These are phyloP conservation scores for Gymnodraco acuticeps DNA, from an alignment of 2,797 vertebrate genomes.

Conservation along the genomic window DNA sequence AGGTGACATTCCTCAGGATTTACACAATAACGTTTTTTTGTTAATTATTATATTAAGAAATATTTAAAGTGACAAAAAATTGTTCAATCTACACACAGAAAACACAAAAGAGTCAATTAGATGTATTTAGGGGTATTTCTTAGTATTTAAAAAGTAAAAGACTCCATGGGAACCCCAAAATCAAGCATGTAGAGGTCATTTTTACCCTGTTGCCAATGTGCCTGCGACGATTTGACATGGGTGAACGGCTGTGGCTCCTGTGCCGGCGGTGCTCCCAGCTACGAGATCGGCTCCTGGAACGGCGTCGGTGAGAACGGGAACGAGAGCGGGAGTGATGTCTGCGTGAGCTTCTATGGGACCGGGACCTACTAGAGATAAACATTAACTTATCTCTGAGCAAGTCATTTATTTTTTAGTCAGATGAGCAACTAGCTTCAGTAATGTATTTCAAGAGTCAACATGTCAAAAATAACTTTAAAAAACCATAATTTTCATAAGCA, in stretches of 20 bases:
- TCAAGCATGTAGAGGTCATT: neutral
- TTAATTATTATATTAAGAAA: neutral
- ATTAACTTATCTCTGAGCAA: neutral
- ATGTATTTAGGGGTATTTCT: neutral
- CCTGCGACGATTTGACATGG: constrained; percentile 96
- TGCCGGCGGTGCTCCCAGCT: constrained; percentile 92
- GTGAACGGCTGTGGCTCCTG: constrained; percentile 94
- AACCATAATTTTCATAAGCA: neutral
- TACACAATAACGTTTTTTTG: neutral
- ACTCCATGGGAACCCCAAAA: neutral
- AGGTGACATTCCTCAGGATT: neutral
- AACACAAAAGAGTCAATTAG: neutral
- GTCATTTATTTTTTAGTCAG: neutral
- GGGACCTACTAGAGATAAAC: constrained; percentile 88
- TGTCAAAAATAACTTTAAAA: neutral
- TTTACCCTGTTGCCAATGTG: constrained; percentile 96
- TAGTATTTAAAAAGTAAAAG: no score
- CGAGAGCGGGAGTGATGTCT: constrained; percentile 93
- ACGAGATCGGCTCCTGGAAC: constrained; percentile 92
- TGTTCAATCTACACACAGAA: neutral
- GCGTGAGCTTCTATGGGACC: constrained; percentile 94
- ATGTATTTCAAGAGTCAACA: neutral
- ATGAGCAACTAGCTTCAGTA: neutral
- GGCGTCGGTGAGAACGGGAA: constrained; percentile 91
- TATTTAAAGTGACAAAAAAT: neutral